These are phyloP conservation scores for Mus musculus DNA, from an alignment of 2,113 vertebrate species.

Conservation along the genomic window DNA sequence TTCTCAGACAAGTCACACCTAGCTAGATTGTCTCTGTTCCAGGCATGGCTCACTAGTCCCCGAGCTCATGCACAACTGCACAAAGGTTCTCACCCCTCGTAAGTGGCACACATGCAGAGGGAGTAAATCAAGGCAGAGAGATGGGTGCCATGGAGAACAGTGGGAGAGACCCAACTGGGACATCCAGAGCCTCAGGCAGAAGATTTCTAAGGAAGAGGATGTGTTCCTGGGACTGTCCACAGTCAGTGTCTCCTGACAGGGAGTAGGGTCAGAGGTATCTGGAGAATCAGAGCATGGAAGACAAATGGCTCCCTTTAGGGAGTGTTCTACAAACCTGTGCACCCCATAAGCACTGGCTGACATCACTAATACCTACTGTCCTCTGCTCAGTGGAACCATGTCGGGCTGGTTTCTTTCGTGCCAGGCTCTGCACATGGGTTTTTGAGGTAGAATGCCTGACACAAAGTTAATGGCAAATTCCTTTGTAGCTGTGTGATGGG, in stretches of 20 bases:
- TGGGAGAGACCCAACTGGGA: not conserved
- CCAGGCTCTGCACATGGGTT: not conserved
- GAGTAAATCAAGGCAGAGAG: not conserved
- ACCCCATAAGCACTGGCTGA: accelerated
- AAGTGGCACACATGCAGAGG: not conserved
- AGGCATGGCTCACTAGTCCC: not conserved
- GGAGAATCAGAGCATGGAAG: conserved; percentile 48
- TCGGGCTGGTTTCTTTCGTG: not conserved
- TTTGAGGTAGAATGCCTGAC: too few species aligned
- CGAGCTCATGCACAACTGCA: not conserved
- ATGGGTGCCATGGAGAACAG: not conserved
- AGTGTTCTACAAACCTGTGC: not conserved
- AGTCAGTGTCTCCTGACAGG: not conserved
- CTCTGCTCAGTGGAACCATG: not conserved
- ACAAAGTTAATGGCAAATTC: not conserved
- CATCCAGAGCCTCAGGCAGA: not conserved
- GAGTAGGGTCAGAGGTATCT: not conserved
- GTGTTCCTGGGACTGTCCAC: not conserved
- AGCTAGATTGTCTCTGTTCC: too few species aligned
- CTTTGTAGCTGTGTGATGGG: not conserved
- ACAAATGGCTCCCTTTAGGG: not conserved
- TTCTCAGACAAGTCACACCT: not conserved
- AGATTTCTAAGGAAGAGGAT: not conserved
- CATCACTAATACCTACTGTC: not conserved
- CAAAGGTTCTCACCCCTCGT: accelerated